Evolutionary conservation across 2,888 invertebrate species (phyloP).

Genomic region (Diadromus collaris): DNA sequence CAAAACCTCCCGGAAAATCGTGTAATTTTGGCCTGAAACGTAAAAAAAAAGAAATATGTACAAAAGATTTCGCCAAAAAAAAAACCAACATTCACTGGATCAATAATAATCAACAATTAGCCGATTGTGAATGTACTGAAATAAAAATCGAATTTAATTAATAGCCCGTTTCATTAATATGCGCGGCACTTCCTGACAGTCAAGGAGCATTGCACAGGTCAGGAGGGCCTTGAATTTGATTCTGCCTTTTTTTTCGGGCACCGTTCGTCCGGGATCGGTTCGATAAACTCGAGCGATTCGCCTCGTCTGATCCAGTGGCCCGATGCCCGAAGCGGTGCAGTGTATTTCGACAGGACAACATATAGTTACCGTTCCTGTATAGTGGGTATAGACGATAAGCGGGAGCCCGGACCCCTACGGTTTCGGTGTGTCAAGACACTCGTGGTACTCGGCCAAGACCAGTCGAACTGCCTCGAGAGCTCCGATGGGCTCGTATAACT

Average conservation of each 20-base stretch:
- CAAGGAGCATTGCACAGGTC: slow-evolving; percentile 6
- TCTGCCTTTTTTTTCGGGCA: neutral
- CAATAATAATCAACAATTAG: neutral
- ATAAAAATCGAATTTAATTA: neutral
- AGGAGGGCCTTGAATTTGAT: slow-evolving; percentile 11
- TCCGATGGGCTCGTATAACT: slow-evolving; percentile 21
- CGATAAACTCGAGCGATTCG: slow-evolving; percentile 37
- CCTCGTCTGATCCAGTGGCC: slow-evolving; percentile 37
- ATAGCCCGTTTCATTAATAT: neutral
- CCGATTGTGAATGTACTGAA: neutral
- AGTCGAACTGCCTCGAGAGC: slow-evolving; percentile 54
- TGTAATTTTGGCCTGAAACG: neutral
- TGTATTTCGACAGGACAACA: neutral
- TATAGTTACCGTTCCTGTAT: neutral
- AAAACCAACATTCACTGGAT: no score
- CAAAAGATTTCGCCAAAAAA: neutral
- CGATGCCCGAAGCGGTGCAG: slow-evolving; percentile 15
- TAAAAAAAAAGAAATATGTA: neutral
- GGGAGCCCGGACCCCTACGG: neutral
- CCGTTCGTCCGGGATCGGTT: slow-evolving; percentile 25
- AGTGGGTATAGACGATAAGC: neutral
- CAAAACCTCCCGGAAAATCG: neutral
- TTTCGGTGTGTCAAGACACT: slow-evolving; percentile 3
- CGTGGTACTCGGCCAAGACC: slow-evolving; percentile 14
- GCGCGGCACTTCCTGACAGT: neutral